A percentile compares a stretch with the other conserved stretches of the same genome.
These are phyloP conservation scores for Ips nitidus DNA, from an alignment of 1,140 invertebrate species.

Conservation along the genomic window DNA sequence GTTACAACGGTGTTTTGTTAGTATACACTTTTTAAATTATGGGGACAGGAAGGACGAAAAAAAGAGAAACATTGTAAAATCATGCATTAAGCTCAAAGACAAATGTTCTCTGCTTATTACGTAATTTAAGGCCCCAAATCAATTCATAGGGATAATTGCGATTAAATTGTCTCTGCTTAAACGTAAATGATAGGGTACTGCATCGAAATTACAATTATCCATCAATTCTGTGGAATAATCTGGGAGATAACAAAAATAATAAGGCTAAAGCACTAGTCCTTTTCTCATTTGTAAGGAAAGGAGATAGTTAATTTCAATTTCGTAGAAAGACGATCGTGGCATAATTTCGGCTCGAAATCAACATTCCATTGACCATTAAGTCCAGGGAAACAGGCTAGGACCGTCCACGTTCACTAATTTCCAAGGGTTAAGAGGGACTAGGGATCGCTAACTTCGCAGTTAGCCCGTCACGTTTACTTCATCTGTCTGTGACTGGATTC, in stretches of 20 bases:
- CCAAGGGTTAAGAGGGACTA: slow-evolving; percentile 30
- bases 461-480: slow-evolving; percentile 37
- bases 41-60: too few relatives aligned
- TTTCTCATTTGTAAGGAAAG: slow-evolving; percentile 22
- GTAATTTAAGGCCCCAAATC: slow-evolving; percentile 1
- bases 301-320: slow-evolving; percentile 31
- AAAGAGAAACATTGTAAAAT: too few relatives aligned
- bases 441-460: slow-evolving; percentile 36
- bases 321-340: slow-evolving; percentile 21
- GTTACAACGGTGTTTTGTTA: too few relatives aligned
- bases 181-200: background rate
- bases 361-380: slow-evolving; percentile 36
- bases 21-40: too few relatives aligned
- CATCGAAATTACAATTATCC: slow-evolving; percentile 6
- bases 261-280: slow-evolving; percentile 5
- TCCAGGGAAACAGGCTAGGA: slow-evolving; percentile 23
- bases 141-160: slow-evolving; percentile 4
- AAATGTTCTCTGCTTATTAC: background rate
- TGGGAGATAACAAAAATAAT: slow-evolving; percentile 8
- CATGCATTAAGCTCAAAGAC: background rate
- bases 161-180: background rate
- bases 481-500: slow-evolving; percentile 39
- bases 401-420: slow-evolving; percentile 35
- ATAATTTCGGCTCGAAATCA: slow-evolving; percentile 31
- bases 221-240: background rate